Conservation (phyloP, 2,797 vertebrate species). For the Gymnopithys bicolor region DNA sequence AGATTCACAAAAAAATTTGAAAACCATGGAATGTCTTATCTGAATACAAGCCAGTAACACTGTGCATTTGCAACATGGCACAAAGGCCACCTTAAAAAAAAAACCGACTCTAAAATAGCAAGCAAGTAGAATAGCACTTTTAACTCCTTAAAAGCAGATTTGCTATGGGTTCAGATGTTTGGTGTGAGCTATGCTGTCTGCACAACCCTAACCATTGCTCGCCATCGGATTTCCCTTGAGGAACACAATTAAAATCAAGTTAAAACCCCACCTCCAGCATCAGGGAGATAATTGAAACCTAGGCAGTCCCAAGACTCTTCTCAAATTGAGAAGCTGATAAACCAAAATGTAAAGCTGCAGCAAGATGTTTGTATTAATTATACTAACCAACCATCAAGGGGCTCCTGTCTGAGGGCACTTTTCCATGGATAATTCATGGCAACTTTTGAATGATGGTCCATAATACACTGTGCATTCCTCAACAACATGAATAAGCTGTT, state of each 20-base stretch:
- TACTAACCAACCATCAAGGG: conserved; percentile 49
- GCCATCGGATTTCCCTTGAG: not conserved
- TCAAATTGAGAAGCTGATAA: conserved; percentile 49
- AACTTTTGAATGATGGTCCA: conserved; percentile 20
- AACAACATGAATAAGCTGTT: not conserved
- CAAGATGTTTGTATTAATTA: conserved; percentile 54
- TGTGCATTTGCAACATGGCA: not conserved
- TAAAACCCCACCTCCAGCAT: conserved; percentile 47
- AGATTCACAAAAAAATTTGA: not conserved
- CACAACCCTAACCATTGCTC: not conserved
- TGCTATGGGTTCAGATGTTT: not conserved
- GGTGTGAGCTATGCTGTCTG: not conserved
- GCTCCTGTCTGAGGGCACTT: conserved; percentile 43
- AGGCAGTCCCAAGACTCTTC: conserved; percentile 57
- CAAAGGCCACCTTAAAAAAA: not conserved
- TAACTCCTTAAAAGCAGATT: not conserved
- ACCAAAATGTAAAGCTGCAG: conserved; percentile 51
- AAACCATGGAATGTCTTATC: not conserved
- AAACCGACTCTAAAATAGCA: not conserved
- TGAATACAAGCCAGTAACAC: not conserved
- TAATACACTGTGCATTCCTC: not conserved
- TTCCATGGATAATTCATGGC: conserved; percentile 53
- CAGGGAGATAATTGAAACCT: conserved; percentile 61
- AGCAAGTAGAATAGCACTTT: not conserved
- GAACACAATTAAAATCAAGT: conserved; percentile 38